Conservation (phyloP, 2,888 invertebrate genomes). For the Gymnoscelis rufifasciata region DNA sequence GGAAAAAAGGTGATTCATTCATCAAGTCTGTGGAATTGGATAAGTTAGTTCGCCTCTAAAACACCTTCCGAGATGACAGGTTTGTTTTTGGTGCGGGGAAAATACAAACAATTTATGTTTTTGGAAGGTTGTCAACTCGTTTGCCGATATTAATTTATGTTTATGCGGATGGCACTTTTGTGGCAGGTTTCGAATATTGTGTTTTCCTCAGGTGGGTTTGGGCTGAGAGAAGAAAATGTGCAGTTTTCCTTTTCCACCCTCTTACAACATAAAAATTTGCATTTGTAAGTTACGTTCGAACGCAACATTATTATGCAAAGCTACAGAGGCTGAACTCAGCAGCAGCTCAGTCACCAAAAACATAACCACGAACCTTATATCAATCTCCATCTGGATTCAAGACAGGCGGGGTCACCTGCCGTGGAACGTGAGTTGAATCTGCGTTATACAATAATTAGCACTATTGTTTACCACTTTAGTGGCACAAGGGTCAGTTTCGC, state of each 20-base stretch:
- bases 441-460: conserved; percentile 22
- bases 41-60: conserved; percentile 33
- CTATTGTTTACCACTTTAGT: conserved; percentile 19
- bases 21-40: conserved; percentile 35
- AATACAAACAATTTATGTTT: conserved; percentile 42
- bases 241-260: no score
- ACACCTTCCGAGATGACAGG: conserved; percentile 26
- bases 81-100: conserved; percentile 37
- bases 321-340: not conserved
- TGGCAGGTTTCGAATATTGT: conserved; percentile 27
- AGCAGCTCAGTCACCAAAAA: conserved; percentile 2
- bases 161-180: conserved; percentile 36
- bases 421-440: conserved; percentile 19
- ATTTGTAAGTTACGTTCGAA: no score
- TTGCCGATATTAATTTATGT: conserved; percentile 45
- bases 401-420: conserved; percentile 28
- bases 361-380: conserved; percentile 18
- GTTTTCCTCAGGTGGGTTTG: not conserved
- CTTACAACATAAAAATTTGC: no score
- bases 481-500: conserved; percentile 11
- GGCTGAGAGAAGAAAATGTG: no score
- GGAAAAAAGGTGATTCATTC: conserved; percentile 38
- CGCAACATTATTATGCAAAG: no score
- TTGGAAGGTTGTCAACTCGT: conserved; percentile 54
- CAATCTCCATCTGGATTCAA: conserved; percentile 29